A percentile compares a stretch with the other conserved stretches of the same genome.
Conservation (phyloP, 1,140 invertebrate species). For the Acyrthosiphon pisum region DNA sequence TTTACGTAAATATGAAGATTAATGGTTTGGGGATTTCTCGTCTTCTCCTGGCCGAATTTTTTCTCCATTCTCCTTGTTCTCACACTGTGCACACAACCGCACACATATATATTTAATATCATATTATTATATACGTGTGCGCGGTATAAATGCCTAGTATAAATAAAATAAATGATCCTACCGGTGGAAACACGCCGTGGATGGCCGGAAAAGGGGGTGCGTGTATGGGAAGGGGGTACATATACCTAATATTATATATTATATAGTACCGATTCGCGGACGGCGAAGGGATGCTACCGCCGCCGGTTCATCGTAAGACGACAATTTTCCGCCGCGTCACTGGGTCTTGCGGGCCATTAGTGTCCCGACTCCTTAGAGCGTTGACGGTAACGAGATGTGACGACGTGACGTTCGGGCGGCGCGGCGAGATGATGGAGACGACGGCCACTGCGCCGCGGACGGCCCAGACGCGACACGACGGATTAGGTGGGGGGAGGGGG, state of each 20-base stretch:
- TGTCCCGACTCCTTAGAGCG: not conserved
- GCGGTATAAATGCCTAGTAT: not conserved
- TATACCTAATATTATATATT: not conserved
- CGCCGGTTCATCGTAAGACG: not conserved
- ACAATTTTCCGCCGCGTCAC: not conserved
- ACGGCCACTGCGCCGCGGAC: not conserved
- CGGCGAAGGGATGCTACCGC: not conserved
- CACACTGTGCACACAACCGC: not conserved
- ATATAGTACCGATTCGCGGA: not conserved
- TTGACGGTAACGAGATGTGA: slow-evolving; percentile 41
- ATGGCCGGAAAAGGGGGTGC: not conserved
- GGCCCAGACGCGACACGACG: not conserved
- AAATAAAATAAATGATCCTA: slow-evolving; percentile 49
- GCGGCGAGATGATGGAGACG: not conserved
- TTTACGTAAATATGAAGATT: slow-evolving; percentile 55
- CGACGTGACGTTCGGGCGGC: not conserved
- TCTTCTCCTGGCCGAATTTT: not conserved
- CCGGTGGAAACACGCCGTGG: not conserved
- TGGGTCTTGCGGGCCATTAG: not conserved
- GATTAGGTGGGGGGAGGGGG: no score
- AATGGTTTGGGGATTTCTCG: slow-evolving; percentile 51
- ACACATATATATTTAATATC: not conserved
- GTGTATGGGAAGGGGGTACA: not conserved
- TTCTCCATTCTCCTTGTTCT: not conserved
- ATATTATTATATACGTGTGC: not conserved